Base-by-base conservation (phyloP, 2,888 invertebrate genomes). In the Mesorhabditis sp. region DNA sequence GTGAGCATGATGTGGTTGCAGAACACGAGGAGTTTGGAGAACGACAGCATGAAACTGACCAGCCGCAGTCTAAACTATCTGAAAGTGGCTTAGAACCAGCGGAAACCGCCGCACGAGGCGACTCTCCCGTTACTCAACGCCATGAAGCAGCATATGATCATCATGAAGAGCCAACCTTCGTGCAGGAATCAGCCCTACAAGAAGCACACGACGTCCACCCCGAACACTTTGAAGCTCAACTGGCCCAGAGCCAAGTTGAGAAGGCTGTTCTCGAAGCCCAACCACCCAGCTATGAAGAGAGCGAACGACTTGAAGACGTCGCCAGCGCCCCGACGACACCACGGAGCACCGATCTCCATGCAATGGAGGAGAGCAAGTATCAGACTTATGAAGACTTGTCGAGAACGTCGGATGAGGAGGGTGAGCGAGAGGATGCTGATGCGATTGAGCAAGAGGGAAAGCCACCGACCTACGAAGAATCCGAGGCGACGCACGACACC, bases 391-490 rank as follows among this genome's bases (percentile, higher is more conserved):
- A 70, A 61, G 72, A 78, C 64, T 74, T 72, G 10, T 73, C 71
- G 45, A 75, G 76, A 75, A 76, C 74, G 68, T 74, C 74, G 4
- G 74, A 66, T 61, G 13, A 58, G 58, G n/a, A n/a, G n/a, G 58
- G 10, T n/a, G n/a, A n/a, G 58, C 10, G 58, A 2, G 13, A 10
- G 10, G 10, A 10, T n/a, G 58, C n/a, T n/a, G n/a, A n/a, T 58
- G 28, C 28, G 28, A 28, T 28, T 28, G 28, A 28, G 28, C 28
- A 28, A 28, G 28, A 28, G 28, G 28, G 28, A 28, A 28, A 28
- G 28, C 28, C 28, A 28, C 28, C 28, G 28, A 28, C 28, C 28
- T 28, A 28, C 28, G 28, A 28, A 28, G 28, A 28, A 28, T 28
- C 28, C 28, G 28, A 28, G 28, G 28, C 28, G 28, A 28, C 28